A percentile compares a stretch with the other conserved stretches of the same genome.
These are phyloP conservation scores for Tyto alba DNA, from an alignment of 2,113 vertebrate species.

Conservation along the genomic window DNA sequence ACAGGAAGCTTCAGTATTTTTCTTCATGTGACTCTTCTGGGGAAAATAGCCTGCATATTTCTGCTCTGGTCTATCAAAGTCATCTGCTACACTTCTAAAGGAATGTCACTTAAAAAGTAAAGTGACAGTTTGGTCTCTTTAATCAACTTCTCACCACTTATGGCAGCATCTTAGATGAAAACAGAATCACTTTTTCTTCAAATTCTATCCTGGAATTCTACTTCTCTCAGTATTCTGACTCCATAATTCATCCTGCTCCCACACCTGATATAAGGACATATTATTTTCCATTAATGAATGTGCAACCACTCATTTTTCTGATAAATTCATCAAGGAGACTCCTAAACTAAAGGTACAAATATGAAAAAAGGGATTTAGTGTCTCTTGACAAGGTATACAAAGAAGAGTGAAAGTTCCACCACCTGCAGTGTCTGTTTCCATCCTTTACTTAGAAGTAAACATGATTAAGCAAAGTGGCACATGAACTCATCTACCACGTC, in stretches of 20 bases:
- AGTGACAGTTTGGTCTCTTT: background rate
- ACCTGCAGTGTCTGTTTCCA: background rate
- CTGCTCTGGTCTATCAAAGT: background rate
- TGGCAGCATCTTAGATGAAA: background rate
- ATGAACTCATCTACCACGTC: background rate
- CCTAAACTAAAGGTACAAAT: background rate
- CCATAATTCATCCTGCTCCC: background rate
- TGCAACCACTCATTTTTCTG: background rate
- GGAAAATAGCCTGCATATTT: background rate
- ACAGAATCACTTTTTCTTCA: background rate
- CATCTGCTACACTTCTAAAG: background rate
- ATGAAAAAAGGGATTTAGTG: background rate
- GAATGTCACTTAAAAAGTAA: background rate
- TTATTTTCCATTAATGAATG: background rate
- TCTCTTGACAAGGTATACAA: background rate
- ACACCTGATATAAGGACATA: background rate
- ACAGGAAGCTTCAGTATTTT: background rate
- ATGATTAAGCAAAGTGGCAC: background rate
- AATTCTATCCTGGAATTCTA: background rate
- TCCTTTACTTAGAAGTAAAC: background rate
- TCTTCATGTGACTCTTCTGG: background rate
- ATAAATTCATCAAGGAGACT: background rate
- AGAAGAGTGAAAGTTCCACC: background rate
- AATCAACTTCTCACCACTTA: background rate
- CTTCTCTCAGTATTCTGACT: background rate